phyloP scores from a whole-genome alignment of 2,797 vertebrate species.

The Rousettus madagascariensis region DNA sequence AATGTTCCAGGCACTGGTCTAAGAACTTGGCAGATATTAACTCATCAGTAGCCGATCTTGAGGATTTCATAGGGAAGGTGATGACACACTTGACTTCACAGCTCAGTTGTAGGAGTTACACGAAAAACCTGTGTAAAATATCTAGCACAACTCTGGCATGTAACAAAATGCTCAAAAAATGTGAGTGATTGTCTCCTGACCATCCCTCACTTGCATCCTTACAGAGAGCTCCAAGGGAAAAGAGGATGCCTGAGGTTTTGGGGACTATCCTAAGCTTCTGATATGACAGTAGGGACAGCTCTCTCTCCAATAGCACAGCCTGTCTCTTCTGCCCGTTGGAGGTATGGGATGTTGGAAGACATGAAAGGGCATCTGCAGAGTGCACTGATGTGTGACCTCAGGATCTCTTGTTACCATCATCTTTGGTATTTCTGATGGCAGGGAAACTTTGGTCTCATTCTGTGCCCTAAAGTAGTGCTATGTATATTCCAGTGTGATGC shows the following conservation, averaged over 20 bases:
- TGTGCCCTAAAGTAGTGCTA: neutral
- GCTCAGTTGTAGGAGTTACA: neutral
- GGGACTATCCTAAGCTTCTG: neutral
- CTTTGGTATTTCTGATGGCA: neutral
- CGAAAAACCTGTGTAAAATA: neutral
- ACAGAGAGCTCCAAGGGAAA: neutral
- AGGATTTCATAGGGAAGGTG: neutral
- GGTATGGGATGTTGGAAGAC: neutral
- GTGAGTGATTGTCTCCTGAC: neutral
- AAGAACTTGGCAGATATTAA: neutral
- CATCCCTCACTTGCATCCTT: neutral
- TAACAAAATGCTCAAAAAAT: neutral
- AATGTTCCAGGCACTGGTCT: neutral
- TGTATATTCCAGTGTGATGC: too few relatives aligned
- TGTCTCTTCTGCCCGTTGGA: neutral
- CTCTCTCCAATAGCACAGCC: neutral
- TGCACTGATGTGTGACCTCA: neutral
- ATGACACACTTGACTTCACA: neutral
- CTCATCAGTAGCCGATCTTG: neutral
- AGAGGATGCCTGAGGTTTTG: neutral
- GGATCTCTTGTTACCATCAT: neutral
- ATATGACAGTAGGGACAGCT: neutral
- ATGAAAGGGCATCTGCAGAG: neutral
- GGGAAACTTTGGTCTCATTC: neutral
- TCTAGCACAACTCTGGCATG: neutral